Evolutionary conservation across 2,888 invertebrate genomes (phyloP).

Genomic region (Cantharis rustica): DNA sequence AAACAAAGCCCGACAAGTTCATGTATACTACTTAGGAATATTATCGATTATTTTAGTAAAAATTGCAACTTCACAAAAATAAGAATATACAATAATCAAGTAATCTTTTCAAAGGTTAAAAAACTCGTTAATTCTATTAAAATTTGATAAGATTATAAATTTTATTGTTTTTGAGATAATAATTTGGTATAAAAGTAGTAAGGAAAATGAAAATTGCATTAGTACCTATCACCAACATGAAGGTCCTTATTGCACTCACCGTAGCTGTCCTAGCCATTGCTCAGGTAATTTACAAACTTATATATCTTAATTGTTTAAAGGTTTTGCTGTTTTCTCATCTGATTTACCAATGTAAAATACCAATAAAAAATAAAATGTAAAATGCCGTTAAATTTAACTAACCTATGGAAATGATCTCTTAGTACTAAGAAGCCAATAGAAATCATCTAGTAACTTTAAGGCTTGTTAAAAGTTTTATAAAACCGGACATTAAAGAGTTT

Average conservation of each 20-base stretch:
- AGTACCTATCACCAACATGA: background rate
- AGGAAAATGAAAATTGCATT: background rate
- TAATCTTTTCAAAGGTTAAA: background rate
- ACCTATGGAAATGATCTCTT: no score
- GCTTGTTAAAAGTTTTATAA: no score
- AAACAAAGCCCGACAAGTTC: no score
- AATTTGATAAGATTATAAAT: background rate
- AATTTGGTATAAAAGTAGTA: background rate
- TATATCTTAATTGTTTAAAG: background rate
- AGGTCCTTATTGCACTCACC: background rate
- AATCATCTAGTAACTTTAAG: no score
- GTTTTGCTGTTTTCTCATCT: background rate
- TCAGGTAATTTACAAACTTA: background rate
- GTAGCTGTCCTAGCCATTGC: background rate
- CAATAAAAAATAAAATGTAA: no score
- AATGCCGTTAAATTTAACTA: no score
- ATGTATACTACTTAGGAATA: no score
- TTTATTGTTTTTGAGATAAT: background rate
- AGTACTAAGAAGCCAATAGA: no score
- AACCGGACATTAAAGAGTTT: no score
- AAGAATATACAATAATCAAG: background rate
- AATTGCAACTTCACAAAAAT: no score
- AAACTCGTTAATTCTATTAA: background rate
- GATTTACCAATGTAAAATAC: no score
- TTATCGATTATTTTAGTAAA: no score